These are phyloP conservation scores for Rhagium mordax DNA, from an alignment of 2,888 invertebrate species.

Conservation along the genomic window DNA sequence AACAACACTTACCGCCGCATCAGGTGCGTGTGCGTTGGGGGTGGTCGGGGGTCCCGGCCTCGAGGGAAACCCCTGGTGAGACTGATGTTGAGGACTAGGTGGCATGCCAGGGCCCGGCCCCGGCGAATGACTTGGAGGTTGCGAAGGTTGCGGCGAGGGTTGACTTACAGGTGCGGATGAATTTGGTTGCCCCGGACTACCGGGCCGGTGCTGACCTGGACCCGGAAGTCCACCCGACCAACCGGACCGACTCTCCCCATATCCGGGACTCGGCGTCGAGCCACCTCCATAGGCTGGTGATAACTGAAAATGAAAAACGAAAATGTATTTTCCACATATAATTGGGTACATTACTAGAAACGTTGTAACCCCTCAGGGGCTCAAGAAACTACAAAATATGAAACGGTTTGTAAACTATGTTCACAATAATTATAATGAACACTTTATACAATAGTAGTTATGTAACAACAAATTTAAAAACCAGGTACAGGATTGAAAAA, in stretches of 20 bases:
- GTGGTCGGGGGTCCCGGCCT: slow-evolving; percentile 84
- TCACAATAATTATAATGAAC: too few relatives aligned
- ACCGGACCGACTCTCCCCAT: slow-evolving; percentile 65
- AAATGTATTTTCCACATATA: neutral
- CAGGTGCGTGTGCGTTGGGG: slow-evolving; percentile 84
- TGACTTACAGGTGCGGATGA: slow-evolving; percentile 66
- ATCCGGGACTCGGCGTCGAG: slow-evolving; percentile 64
- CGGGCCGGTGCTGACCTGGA: slow-evolving; percentile 62
- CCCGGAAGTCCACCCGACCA: slow-evolving; percentile 66
- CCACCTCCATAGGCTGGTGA: slow-evolving; percentile 66
- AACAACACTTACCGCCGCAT: slow-evolving; percentile 77
- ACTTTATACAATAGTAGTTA: too few relatives aligned
- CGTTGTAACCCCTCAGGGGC: too few relatives aligned
- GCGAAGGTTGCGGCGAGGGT: slow-evolving; percentile 68
- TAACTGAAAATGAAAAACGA: slow-evolving; percentile 60
- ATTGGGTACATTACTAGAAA: neutral
- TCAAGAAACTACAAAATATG: too few relatives aligned
- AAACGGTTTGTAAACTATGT: too few relatives aligned
- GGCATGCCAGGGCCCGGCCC: slow-evolving; percentile 74
- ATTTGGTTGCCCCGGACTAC: slow-evolving; percentile 61
- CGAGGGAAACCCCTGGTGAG: slow-evolving; percentile 77
- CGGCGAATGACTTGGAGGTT: slow-evolving; percentile 68
- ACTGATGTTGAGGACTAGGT: slow-evolving; percentile 74
- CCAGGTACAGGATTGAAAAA: too few relatives aligned
- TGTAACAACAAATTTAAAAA: too few relatives aligned